Conservation (phyloP, 1,140 invertebrate species). For the Drosophila guanche region DNA sequence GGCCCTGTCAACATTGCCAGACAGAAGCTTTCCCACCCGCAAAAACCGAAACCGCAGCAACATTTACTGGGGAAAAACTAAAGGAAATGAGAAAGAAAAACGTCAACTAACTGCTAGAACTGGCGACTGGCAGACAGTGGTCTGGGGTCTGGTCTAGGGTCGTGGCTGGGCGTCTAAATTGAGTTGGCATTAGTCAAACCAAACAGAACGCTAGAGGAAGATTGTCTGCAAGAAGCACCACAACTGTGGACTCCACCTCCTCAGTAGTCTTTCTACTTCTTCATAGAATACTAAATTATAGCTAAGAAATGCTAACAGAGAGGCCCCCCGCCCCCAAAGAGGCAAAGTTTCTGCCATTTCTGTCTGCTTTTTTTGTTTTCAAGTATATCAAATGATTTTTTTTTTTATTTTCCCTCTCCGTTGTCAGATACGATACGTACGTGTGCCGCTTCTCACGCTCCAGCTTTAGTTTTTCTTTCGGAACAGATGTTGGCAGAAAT, state of each 20-base stretch:
- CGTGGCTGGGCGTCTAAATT: conserved; percentile 15
- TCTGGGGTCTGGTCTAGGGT: not conserved
- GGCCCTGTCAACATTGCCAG: conserved; percentile 32
- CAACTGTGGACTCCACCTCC: conserved; percentile 17
- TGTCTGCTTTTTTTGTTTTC: not conserved
- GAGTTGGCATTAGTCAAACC: conserved; percentile 51
- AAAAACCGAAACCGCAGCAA: conserved; percentile 13
- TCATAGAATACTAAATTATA: conserved; percentile 9
- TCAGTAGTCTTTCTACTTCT: not conserved
- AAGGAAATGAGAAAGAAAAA: conserved; percentile 2
- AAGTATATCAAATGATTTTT: conserved; percentile 32
- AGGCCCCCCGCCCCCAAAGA: no score
- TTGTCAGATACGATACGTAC: conserved; percentile 19
- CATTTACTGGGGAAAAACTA: conserved; percentile 1
- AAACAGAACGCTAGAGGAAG: conserved; percentile 14
- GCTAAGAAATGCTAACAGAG: conserved; percentile 12
- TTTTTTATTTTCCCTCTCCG: conserved; percentile 10
- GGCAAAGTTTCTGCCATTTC: not conserved
- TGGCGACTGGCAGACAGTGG: conserved; percentile 7
- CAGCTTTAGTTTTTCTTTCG: conserved; percentile 41
- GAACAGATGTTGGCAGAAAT: conserved; percentile 32
- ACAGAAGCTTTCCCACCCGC: conserved; percentile 11
- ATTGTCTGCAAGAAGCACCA: conserved; percentile 44
- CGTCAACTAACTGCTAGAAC: conserved; percentile 15
- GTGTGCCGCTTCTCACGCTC: conserved; percentile 62